Percentiles rank a stretch among this genome's conserved stretches.
Conservation (phyloP, 2,888 invertebrate genomes). For the Caenorhabditis parvicauda region DNA sequence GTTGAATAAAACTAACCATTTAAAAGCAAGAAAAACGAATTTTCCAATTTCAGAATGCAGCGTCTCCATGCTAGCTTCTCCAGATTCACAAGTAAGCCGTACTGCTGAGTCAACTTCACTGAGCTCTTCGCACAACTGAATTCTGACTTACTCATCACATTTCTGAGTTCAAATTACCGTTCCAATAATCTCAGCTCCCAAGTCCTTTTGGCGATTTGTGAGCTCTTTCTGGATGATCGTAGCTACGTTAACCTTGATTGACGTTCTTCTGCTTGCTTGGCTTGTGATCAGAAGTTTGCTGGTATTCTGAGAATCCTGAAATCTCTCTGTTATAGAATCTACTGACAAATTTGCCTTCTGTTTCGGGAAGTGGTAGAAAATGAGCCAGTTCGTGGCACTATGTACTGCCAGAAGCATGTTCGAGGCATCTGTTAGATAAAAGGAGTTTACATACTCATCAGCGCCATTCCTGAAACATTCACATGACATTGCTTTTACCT, state of each 20-base stretch:
- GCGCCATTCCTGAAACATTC: conserved; percentile 22
- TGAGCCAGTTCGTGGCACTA: conserved; percentile 60
- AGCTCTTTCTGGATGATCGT: no score
- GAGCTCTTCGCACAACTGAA: no score
- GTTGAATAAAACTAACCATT: neutral
- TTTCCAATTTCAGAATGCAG: conserved; percentile 2
- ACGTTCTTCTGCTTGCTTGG: conserved; percentile 24
- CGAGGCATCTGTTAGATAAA: conserved; percentile 57
- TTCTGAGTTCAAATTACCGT: no score
- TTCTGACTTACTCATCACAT: no score
- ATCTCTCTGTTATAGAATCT: no score
- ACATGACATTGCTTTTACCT: neutral
- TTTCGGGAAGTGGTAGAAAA: conserved; percentile 59
- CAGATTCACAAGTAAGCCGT: no score
- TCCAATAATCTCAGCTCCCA: no score
- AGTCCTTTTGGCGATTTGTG: no score
- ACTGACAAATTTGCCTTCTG: conserved; percentile 5
- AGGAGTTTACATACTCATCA: conserved; percentile 46
- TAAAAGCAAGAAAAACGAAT: conserved; percentile 14
- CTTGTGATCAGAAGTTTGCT: conserved; percentile 8
- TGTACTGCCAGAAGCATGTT: conserved; percentile 58
- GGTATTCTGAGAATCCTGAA: no score
- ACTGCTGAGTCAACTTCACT: no score
- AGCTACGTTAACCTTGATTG: no score
- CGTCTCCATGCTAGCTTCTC: conserved; percentile 20